Base-by-base conservation (phyloP, 2,888 invertebrate species). In the Drosophila anomalata region DNA sequence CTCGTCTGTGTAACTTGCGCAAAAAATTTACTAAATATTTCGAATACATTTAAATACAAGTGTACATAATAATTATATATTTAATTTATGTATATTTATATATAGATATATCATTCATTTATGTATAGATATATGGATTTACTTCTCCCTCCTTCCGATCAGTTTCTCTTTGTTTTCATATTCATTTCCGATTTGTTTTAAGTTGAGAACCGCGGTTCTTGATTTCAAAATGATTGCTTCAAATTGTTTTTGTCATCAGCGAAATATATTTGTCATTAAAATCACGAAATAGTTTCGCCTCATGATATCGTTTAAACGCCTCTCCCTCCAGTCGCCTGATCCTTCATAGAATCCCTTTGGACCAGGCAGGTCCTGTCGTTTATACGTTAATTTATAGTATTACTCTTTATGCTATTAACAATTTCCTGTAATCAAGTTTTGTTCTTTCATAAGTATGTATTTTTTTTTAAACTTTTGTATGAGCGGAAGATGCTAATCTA, bases 181-280 rank as follows among this genome's bases (percentile, higher is more conserved):
- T 42, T 42, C 20, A 31, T 47, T 47, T 59, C 39, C 17, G 14
- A 22, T 57, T 60, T 60, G 55, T 46, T 63, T 62, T 47, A 62
- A 66, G 14, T 52, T 22, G 68, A 67, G 54, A 67, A 65, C 68
- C 46, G 31, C 53, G 54, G 17, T 81, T 77, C 78, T 78, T 88
- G 77, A 72, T 84, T 90, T 84, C 88, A 89, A 86, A 89, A 89
- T 89, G 89, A 89, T 89, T 89, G 89, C 90, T 89, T 90, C 87
- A 82, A 90, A 90, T 88, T 89, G 79, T 80, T 82, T 80, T 82
- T 79, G 89, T 88, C 90, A 77, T 87, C 90, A 90, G 89, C 89
- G 89, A 89, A 89, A 89, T 89, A 65, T 58, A 89, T 90, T 89
- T 89, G 89, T 86, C 89, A 84, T 81, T 88, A 84, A 82, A 90